Conservation (phyloP, 92 coral and sea anemone species). For the Chrysogorgia sp. region DNA sequence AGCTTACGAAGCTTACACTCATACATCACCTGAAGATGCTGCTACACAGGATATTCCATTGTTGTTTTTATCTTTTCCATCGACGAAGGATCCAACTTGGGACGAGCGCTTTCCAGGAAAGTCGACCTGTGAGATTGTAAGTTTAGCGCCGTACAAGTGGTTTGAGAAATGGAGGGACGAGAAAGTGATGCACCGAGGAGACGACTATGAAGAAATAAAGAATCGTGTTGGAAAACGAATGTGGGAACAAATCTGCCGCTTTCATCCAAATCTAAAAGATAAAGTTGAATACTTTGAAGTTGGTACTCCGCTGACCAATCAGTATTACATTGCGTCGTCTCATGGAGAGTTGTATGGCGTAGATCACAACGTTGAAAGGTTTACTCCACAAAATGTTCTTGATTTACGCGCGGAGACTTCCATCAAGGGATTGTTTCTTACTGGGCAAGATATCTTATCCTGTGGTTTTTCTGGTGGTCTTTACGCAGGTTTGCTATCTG, state of each 20-base stretch:
- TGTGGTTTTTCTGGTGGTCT: conserved; percentile 88
- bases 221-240: conserved; percentile 86
- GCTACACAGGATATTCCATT: conserved; percentile 84
- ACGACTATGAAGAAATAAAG: conserved; percentile 81
- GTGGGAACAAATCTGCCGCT: conserved; percentile 88
- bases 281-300: conserved; percentile 87
- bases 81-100: conserved; percentile 98
- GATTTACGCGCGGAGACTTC: conserved; percentile 83
- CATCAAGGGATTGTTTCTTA: conserved; percentile 78
- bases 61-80: conserved; percentile 87
- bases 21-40: conserved; percentile 59
- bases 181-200: conserved; percentile 94
- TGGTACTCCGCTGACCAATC: conserved; percentile 85
- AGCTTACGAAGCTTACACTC: conserved; percentile 56
- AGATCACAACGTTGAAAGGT: conserved; percentile 89
- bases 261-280: conserved; percentile 77
- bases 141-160: conserved; percentile 88
- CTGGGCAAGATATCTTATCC: conserved; percentile 83
- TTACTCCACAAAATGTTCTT: conserved; percentile 68
- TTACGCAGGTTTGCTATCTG: conserved; percentile 78
- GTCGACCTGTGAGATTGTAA: conserved; percentile 79
- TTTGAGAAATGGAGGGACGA: conserved; percentile 83
- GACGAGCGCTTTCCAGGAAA: conserved; percentile 77
- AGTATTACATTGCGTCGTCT: conserved; percentile 83
- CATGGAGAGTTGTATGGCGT: conserved; percentile 92